phyloP scores from a whole-genome alignment of 2,797 vertebrate species.

The Pantherophis alleghaniensis region DNA sequence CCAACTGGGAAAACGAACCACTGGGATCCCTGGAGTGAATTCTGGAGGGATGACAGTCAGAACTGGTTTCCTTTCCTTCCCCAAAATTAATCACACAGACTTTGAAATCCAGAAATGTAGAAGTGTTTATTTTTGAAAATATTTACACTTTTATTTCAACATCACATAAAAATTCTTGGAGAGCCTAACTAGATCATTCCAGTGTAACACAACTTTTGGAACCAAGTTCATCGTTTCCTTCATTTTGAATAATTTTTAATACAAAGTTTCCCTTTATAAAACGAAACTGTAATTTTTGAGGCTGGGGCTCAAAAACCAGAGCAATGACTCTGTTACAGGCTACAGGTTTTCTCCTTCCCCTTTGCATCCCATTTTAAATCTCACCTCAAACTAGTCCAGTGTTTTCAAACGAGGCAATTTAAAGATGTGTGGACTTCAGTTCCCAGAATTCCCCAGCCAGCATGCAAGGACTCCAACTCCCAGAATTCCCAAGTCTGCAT shows the following conservation, averaged over 20 bases:
- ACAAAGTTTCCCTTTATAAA: conserved; percentile 51
- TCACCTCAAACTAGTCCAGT: not conserved
- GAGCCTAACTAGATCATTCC: conserved; percentile 44
- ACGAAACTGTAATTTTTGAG: conserved; percentile 19
- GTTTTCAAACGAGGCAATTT: not conserved
- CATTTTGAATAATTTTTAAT: conserved; percentile 3
- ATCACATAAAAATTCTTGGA: conserved; percentile 63
- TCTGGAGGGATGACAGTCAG: not conserved
- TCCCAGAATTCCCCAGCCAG: not conserved
- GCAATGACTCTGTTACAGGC: not conserved
- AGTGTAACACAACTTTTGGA: conserved; percentile 31
- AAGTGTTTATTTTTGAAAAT: conserved; percentile 71
- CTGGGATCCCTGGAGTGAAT: not conserved
- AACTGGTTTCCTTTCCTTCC: not conserved
- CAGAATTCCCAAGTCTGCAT: not conserved
- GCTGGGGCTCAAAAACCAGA: not conserved
- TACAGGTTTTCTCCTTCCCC: not conserved
- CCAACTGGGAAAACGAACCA: not conserved
- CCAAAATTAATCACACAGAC: not conserved
- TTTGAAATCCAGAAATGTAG: conserved; percentile 36
- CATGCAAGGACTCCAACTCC: not conserved
- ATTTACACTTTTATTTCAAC: conserved; percentile 62
- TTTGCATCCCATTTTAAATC: not conserved
- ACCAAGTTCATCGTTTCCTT: not conserved
- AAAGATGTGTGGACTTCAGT: not conserved